A percentile compares a stretch with the other conserved stretches of the same genome.
phyloP scores from a whole-genome alignment of 1,140 invertebrate genomes.

The Pinna nobilis region DNA sequence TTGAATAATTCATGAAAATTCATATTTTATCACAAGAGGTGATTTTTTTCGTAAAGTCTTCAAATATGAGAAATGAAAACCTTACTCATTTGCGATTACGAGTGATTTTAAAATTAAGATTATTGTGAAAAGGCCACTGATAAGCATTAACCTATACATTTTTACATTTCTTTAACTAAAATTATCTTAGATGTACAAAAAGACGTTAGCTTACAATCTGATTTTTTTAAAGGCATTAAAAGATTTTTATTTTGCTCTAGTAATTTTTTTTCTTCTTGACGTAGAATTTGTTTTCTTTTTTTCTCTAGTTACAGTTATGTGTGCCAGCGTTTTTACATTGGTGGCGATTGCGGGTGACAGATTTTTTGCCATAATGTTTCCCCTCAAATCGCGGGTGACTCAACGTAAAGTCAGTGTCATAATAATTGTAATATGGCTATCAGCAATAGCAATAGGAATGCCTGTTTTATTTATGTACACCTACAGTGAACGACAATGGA shows the following conservation, averaged over 20 bases:
- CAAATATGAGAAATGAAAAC: too few species aligned
- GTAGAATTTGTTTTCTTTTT: constrained; percentile 31
- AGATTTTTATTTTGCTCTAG: not conserved
- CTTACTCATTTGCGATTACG: too few species aligned
- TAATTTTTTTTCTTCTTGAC: not conserved
- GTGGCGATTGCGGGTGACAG: constrained; percentile 76
- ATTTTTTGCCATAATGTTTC: constrained; percentile 76
- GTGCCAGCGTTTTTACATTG: constrained; percentile 75
- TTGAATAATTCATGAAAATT: too few species aligned
- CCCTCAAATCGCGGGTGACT: constrained; percentile 74
- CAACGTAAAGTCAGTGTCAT: constrained; percentile 69
- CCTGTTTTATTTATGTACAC: constrained; percentile 72
- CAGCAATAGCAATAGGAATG: constrained; percentile 68
- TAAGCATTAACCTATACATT: too few species aligned
- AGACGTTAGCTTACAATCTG: too few species aligned
- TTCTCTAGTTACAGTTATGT: constrained; percentile 74
- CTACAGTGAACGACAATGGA: constrained; percentile 60
- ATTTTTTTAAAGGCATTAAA: too few species aligned
- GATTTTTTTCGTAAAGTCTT: too few species aligned
- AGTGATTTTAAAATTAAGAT: too few species aligned
- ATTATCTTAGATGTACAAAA: too few species aligned
- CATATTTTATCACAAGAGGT: too few species aligned
- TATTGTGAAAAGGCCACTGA: too few species aligned
- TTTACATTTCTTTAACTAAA: too few species aligned
- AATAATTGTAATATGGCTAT: constrained; percentile 73